phyloP scores from a whole-genome alignment of 1,140 invertebrate species.

The Ditylenchus dipsaci region DNA sequence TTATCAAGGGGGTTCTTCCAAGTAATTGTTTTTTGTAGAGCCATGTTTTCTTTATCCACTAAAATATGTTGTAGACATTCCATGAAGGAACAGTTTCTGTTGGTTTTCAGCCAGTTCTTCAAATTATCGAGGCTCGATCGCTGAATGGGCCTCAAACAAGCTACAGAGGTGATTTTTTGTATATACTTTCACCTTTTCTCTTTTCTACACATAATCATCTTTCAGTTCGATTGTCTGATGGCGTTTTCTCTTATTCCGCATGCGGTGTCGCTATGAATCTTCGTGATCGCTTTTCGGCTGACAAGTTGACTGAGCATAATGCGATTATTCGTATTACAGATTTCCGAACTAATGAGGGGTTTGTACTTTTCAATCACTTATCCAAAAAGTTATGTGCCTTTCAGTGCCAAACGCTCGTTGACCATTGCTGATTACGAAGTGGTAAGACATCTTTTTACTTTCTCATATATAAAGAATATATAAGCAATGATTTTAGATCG shows the following conservation, averaged over 20 bases:
- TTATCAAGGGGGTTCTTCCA: conserved; percentile 27
- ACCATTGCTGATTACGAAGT: conserved; percentile 36
- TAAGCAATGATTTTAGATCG: background rate
- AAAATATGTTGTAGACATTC: conserved; percentile 27
- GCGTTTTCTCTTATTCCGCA: conserved; percentile 29
- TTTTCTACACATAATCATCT: too few relatives aligned
- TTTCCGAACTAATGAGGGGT: conserved; percentile 4
- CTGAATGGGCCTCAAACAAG: conserved; percentile 2
- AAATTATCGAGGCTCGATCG: conserved; percentile 29
- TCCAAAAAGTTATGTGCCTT: too few relatives aligned
- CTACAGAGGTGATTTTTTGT: conserved; percentile 1
- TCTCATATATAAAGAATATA: background rate
- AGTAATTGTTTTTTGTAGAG: conserved; percentile 18
- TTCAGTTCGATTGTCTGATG: conserved; percentile 33
- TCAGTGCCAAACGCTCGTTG: conserved; percentile 28
- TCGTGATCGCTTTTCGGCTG: conserved; percentile 23
- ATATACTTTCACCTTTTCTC: background rate
- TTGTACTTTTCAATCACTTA: background rate
- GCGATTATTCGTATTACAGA: conserved; percentile 34
- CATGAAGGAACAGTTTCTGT: conserved; percentile 22
- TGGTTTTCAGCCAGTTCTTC: conserved; percentile 33
- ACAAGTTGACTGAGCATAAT: conserved; percentile 20
- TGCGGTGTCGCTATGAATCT: conserved; percentile 12
- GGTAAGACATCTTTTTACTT: background rate
- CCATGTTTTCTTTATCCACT: conserved; percentile 1